Conservation (phyloP, 2,797 vertebrate genomes). For the Gymnocypris eckloni region DNA sequence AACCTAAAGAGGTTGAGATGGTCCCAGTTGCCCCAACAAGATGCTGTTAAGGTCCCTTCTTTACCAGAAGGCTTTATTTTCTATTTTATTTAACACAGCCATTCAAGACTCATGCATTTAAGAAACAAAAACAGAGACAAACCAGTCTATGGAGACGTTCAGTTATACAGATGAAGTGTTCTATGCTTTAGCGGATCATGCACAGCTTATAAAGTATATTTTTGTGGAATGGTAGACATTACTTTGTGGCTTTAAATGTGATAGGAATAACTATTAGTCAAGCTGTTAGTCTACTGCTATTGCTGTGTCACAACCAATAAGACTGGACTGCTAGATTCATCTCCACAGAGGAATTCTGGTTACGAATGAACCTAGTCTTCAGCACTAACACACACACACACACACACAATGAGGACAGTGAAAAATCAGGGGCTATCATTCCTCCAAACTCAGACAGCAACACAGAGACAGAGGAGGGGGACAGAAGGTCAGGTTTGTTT, state of each 20-base stretch:
- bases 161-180: conserved; percentile 11
- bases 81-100: not conserved
- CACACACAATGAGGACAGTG: conserved; percentile 2
- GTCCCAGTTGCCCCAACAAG: not conserved
- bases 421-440: conserved; percentile 34
- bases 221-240: not conserved
- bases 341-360: conserved; percentile 25
- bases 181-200: not conserved
- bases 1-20: not conserved
- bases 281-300: conserved; percentile 5
- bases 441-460: conserved; percentile 36
- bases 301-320: conserved; percentile 13
- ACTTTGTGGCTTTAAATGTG: conserved; percentile 20
- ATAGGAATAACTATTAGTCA: conserved; percentile 14
- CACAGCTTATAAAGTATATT: not conserved
- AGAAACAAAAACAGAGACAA: conserved; percentile 11
- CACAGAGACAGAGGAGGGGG: conserved; percentile 46
- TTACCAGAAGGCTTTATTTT: not conserved
- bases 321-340: not conserved
- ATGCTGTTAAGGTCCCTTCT: not conserved
- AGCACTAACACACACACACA: conserved; percentile 13
- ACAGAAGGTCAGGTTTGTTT: conserved; percentile 62
- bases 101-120: conserved; percentile 1
- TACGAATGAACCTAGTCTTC: not conserved
- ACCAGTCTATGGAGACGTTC: not conserved